Evolutionary conservation across 2,888 invertebrate genomes (phyloP).

Genomic region (Liodrosophila aerea): DNA sequence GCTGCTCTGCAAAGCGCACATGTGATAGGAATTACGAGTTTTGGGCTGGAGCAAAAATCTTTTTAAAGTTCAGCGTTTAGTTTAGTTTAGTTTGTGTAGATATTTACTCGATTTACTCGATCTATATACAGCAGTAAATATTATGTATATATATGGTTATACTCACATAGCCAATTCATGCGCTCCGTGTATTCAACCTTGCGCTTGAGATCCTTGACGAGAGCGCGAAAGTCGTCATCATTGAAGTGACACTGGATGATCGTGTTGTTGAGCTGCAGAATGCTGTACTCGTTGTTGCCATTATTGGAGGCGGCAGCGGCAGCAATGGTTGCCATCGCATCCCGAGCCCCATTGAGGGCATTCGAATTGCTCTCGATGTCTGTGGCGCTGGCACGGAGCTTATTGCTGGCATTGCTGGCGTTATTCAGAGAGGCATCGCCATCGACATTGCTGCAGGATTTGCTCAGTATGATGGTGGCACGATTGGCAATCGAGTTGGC

Average conservation of each 20-base stretch:
- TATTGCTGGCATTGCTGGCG: conserved; percentile 33
- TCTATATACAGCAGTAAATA: too few relatives aligned
- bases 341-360: conserved; percentile 46
- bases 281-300: conserved; percentile 81
- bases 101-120: too few relatives aligned
- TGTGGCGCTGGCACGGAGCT: conserved; percentile 66
- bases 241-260: conserved; percentile 82
- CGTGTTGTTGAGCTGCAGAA: conserved; percentile 81
- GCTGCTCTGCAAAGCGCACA: too few relatives aligned
- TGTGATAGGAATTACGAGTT: too few relatives aligned
- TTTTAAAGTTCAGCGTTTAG: too few relatives aligned
- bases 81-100: too few relatives aligned
- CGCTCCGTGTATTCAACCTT: conserved; percentile 83
- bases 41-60: too few relatives aligned
- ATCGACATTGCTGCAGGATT: conserved; percentile 81
- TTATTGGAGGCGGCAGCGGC: conserved; percentile 63
- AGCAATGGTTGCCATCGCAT: conserved; percentile 47
- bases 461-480: conserved; percentile 81
- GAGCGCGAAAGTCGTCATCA: conserved; percentile 81
- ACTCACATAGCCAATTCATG: conserved; percentile 83
- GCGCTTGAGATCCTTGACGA: conserved; percentile 82
- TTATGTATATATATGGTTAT: too few relatives aligned
- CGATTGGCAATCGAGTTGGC: conserved; percentile 81
- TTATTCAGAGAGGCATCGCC: conserved; percentile 46
- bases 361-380: conserved; percentile 69